Evolutionary conservation across 2,113 vertebrate species (phyloP), one percentile per base, ranked within the genome.

Genomic region (Atherinomorus stipes): DNA sequence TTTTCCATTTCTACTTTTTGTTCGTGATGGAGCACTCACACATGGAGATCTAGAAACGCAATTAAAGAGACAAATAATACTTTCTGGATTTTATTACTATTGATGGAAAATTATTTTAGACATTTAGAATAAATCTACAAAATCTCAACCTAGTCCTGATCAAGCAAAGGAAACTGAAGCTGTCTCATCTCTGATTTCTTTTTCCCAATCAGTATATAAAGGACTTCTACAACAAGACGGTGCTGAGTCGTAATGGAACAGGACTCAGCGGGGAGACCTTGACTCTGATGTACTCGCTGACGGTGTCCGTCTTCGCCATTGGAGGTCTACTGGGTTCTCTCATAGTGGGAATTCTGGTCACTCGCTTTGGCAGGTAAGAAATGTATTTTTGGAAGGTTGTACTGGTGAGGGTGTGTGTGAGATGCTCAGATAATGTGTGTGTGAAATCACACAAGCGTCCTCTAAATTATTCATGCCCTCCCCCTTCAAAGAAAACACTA

Each of bases 231-330:
- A 98, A 98, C 0, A n/a, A 78, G 73, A 96, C 95, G 0, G 94
- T 90, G 74, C 23, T 94, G 74, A 88, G 25, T 57, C 94, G 96
- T 1, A 95, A 94, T 1, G 94, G 95, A 2, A 92, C 90, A 0
- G 91, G 91, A 50, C 89, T 96, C 73, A 85, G 61, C 3, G 81
- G 61, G 0, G 89, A 93, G 7, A 76, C 87, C 5, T 90, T 97
- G 74, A 97, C 95, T 1, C 89, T 97, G 49, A 93, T 98, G 90
- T 97, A 97, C 61, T 95, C 96, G 6, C 92, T 96, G 57, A 98
- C 96, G 0, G 95, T 98, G 78, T 97, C 96, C 1, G 78, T 96
- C 74, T 98, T 97, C 0, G 95, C 95, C 11, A 89, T 96, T 37
- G 96, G 96, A 0, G 96, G 96, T 26, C 92, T 98, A 68, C 31